Base-by-base conservation (phyloP, 2,888 invertebrate species). In the Ennomos erosarius region DNA sequence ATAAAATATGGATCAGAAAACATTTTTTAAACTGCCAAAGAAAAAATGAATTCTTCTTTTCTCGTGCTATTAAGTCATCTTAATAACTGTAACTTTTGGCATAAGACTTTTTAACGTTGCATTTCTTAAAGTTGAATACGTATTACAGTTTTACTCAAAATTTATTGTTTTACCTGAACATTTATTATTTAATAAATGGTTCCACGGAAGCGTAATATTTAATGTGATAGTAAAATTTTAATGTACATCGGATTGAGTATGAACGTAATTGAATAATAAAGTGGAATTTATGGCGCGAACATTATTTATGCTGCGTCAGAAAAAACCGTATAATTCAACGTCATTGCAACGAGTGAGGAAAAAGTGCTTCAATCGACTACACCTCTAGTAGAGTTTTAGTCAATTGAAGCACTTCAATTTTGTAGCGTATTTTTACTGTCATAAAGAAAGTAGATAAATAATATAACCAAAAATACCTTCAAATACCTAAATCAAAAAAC, bases 51-150 rank as follows among this genome's bases (percentile, higher is more conserved):
- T 26, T 26, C 26, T 26, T 26, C 26, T 58, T 50, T 46, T 51
- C 33, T 35, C 10, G 11, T 12, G 12, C 11, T 37, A 45, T 33
- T 42, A 52, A 47, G 37, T 52, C 51, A 13, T 52, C 47, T 39
- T 38, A 26, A 49, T 55, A 38, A 49, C 47, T 55, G 12, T 38
- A 62, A 62, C 62, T 64, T 67, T 33, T 9, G 45, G 62, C 54
- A 48, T 67, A 60, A 67, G 47, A 56, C 50, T 42, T 57, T 40
- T 55, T 52, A 57, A 57, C 45, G 53, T 48, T 49, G 53, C 48
- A 56, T 60, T 64, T 67, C 38, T 48, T 59, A 9, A 59, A 62
- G 48, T 67, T 57, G 37, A 34, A 44, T 54, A 42, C 57, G 55
- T 56, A 42, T 60, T 50, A 49, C 60, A 58, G 55, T 46, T 59